Percentiles rank a stretch among this genome's conserved stretches.
Conservation (phyloP, 2,888 invertebrate genomes). For the Sylvicola fuscatus region DNA sequence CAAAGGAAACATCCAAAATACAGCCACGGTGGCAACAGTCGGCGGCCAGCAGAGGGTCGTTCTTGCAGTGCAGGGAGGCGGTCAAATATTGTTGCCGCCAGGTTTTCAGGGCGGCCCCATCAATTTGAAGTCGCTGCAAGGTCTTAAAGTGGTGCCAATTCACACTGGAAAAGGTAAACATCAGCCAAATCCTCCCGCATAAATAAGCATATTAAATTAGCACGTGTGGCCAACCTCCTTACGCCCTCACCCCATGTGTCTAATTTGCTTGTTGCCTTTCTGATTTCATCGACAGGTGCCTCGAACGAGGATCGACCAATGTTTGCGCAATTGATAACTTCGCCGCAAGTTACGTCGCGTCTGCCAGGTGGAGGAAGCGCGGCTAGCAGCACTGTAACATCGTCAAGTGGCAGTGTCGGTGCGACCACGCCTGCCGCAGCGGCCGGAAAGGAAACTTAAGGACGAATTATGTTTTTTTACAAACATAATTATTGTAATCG, state of each 20-base stretch:
- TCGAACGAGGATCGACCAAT: slow-evolving; percentile 6
- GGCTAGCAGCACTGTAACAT: no score
- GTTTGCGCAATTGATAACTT: slow-evolving; percentile 8
- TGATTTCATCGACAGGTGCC: background rate
- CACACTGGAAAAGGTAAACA: slow-evolving; percentile 8
- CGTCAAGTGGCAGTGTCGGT: no score
- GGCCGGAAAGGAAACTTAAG: no score
- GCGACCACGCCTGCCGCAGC: no score
- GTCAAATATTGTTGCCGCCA: slow-evolving; percentile 37
- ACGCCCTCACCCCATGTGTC: no score
- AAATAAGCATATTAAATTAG: no score
- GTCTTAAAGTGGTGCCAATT: slow-evolving; percentile 37
- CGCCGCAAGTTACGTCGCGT: slow-evolving; percentile 4
- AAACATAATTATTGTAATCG: no score
- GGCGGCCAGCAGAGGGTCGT: slow-evolving; percentile 26
- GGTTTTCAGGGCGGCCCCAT: slow-evolving; percentile 36
- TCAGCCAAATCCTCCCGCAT: no score
- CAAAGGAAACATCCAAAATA: slow-evolving; percentile 9
- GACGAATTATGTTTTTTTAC: no score
- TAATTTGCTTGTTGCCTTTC: background rate
- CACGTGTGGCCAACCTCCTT: no score
- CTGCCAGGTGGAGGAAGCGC: slow-evolving; percentile 1
- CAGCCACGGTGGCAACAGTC: slow-evolving; percentile 9
- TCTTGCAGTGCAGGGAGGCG: slow-evolving; percentile 32
- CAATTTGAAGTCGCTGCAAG: slow-evolving; percentile 38